Conservation (phyloP, 2,797 vertebrate species). For the Erpetoichthys calabaricus region DNA sequence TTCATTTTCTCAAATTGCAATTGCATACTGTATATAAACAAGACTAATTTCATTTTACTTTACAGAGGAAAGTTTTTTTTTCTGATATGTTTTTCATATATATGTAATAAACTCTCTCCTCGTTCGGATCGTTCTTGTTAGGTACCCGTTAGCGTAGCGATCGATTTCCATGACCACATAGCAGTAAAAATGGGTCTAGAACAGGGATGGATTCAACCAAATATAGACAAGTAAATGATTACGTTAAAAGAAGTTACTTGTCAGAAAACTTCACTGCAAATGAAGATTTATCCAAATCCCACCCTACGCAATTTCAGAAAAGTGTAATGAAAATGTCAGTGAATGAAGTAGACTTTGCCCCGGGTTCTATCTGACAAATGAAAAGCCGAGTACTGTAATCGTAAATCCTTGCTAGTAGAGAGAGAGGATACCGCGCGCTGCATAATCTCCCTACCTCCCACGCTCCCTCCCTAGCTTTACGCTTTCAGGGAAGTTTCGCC, state of each 20-base stretch:
- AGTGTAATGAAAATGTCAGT: slow-evolving; percentile 60
- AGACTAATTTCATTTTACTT: no score
- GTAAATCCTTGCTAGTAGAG: not conserved
- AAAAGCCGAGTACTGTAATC: slow-evolving; percentile 40
- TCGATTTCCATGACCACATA: no score
- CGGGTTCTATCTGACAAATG: slow-evolving; percentile 67
- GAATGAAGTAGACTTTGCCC: slow-evolving; percentile 53
- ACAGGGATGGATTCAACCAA: not conserved
- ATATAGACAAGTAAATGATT: slow-evolving; percentile 14
- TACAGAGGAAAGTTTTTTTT: no score
- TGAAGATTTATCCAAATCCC: slow-evolving; percentile 29
- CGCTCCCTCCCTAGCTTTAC: slow-evolving; percentile 27
- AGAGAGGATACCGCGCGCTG: slow-evolving; percentile 5
- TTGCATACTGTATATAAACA: no score
- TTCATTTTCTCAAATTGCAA: no score
- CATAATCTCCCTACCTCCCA: no score
- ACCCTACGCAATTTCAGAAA: slow-evolving; percentile 51
- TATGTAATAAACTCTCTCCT: no score
- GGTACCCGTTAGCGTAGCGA: no score
- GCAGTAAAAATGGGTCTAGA: no score
- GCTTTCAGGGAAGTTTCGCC: slow-evolving; percentile 48
- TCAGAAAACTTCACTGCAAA: slow-evolving; percentile 39
- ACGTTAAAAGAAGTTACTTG: slow-evolving; percentile 40
- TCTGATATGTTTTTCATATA: no score
- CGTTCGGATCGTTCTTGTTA: no score